Evolutionary conservation across 2,888 invertebrate species (phyloP), one percentile per base, ranked within the genome.

Genomic region (Suillia variegata): DNA sequence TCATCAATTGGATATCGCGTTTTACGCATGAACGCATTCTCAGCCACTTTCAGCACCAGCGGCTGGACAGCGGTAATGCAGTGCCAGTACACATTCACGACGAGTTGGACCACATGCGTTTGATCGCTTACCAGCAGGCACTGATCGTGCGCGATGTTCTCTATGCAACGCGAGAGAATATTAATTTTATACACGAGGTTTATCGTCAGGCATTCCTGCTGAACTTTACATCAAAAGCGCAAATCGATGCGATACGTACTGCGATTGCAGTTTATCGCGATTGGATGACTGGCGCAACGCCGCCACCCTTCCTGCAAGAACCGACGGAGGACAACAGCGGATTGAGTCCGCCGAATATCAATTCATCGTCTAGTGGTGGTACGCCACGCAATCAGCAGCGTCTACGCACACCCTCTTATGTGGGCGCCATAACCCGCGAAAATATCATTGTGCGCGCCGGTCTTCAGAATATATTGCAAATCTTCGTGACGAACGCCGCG

Each of bases 211-310:
- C 96, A 31, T 94, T 97, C 83, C 85, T 96, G 51, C 84, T 97
- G 71, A 93, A 94, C 66, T 96, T 96, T 80, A 79, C 80, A 15
- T 77, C 82, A 12, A 82, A 81, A 65, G 86, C 88, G 2, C 94
- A 96, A 80, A 92, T 94, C 13, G 89, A 90, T 63, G 94, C 96
- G 4, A 91, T 94, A 62, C 85, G 94, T 50, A 89, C 93, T 72
- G 94, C 96, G 45, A 94, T 98, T 68, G 89, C 91, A 47, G 91
- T 96, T 2, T 98, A 98, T 80, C 93, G 94, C 80, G 96, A 98
- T 81, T 93, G 98, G 91, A 96, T 98, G 83, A 94, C 94, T 76
- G 89, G 91, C 84, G 92, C 90, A 6, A 78, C 79, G 20, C 85
- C 93, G 58, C 94, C 94, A 0, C 88, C 91, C 0, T 95, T 95